These are phyloP conservation scores for Drosophila lacicola DNA, from an alignment of 2,888 invertebrate genomes.

Conservation along the genomic window DNA sequence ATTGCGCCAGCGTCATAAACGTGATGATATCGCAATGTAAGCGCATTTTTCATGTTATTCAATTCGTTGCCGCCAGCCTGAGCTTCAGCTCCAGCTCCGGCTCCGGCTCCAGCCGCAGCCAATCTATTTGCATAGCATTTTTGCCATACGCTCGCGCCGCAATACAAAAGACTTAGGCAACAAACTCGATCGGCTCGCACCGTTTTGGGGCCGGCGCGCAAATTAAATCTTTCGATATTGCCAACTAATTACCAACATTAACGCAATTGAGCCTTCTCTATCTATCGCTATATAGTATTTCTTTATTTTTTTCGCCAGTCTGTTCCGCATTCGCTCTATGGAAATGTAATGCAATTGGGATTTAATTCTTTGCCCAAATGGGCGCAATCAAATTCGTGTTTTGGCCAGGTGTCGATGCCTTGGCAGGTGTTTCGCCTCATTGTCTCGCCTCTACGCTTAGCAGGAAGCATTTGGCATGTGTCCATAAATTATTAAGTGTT, in stretches of 20 bases:
- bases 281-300: constrained; percentile 7
- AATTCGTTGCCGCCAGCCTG: constrained; percentile 76
- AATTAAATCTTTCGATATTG: constrained; percentile 70
- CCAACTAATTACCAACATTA: constrained; percentile 76
- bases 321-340: constrained; percentile 44
- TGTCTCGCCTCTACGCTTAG: constrained; percentile 46
- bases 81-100: constrained; percentile 22
- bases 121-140: constrained; percentile 70
- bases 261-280: constrained; percentile 66
- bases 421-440: constrained; percentile 73
- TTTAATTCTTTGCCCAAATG: constrained; percentile 76
- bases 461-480: constrained; percentile 69
- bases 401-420: constrained; percentile 56
- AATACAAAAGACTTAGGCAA: constrained; percentile 74
- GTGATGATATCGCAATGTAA: constrained; percentile 85
- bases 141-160: constrained; percentile 24
- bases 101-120: constrained; percentile 9
- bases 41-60: constrained; percentile 82
- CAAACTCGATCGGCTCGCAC: constrained; percentile 61
- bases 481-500: constrained; percentile 60
- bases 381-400: constrained; percentile 40
- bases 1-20: constrained; percentile 84
- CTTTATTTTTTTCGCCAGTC: background rate
- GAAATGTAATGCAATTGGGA: constrained; percentile 46
- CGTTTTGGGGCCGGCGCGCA: constrained; percentile 44